Base-by-base conservation (phyloP, 2,797 vertebrate genomes). In the Lophotriccus pileatus region DNA sequence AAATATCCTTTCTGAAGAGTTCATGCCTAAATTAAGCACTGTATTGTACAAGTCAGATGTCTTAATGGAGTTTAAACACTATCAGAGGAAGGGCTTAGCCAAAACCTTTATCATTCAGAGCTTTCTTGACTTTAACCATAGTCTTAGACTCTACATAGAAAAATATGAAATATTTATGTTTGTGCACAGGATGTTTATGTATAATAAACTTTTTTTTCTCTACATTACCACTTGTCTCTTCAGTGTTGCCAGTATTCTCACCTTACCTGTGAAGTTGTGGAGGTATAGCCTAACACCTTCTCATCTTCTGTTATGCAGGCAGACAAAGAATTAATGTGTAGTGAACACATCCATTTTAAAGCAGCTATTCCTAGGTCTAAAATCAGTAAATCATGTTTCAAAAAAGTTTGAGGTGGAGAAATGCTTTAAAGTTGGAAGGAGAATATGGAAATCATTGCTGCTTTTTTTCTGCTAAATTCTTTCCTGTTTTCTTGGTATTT, bases 191-290 rank as follows among this genome's bases (percentile, higher is more conserved):
- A 27, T 79, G 17, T 73, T 92, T 83, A 92, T 80, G 46, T 49
- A 36, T 80, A 85, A 70, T 44, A 47, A 10, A 2, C n/a, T 0
- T 47, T 41, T 92, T 92, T 91, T 76, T 83, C 76, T 92, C 84
- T 78, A 62, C 63, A 32, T 96, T 96, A 67, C 89, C 93, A 93
- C 96, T 88, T 96, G 91, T 96, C 91, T 93, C 34, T 91, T 92
- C 50, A 66, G 32, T 73, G 84, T 55, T 89, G 87, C 34, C 55
- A 21, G 46, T 49, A 13, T 94, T 97, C 92, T 96, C 96, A 96
- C 94, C 89, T 97, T 86, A 93, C 93, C 94, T 88, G 94, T 94
- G 94, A 97, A 96, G 67, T 10, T 93, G 91, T 92, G 82, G 89
- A 94, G 93, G 72, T 94, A 36, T 9, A 84, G 43, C 68, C 89